Base-by-base conservation (phyloP, 2,888 invertebrate genomes). In the Eugnorisma glareosa region DNA sequence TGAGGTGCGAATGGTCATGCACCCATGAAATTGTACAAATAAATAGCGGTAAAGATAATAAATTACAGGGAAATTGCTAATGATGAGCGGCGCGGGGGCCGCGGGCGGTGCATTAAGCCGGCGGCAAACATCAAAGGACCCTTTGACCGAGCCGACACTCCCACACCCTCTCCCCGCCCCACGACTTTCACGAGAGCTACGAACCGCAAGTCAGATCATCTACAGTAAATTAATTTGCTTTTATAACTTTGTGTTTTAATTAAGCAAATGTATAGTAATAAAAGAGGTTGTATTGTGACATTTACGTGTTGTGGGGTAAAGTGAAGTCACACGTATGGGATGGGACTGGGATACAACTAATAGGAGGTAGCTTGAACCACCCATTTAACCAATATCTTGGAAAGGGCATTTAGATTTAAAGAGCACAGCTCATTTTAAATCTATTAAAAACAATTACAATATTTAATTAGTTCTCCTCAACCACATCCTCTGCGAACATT, bases 1-100 rank as follows among this genome's bases (percentile, higher is more conserved):
- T 43, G 88, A 93, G 93, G 94, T 89, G 87, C 77, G 80, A 94
- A 93, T 88, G 91, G 91, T 89, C 91, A 92, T 83, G 78, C 84
- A 86, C 81, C 93, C 94, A 93, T 95, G 91, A 95, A 96, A 95
- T 96, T 94, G 92, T 92, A 94, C 95, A 96, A 96, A 96, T 96
- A 96, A 96, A 96, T 95, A 95, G 94, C 95, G 94, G 94, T 95
- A 96, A 96, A 96, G 95, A 96, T 96, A 96, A 96, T 96, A 96
- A 96, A 96, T 96, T 96, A 96, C 94, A 93, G 95, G 96, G 96
- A 96, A 96, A 96, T 96, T 96, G 96, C 95, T 96, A 96, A 96
- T 96, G 96, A 96, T 96, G 96, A 96, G 94, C 92, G 95, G 93
- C 90, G 94, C 93, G 94, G 94, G 95, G 91, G 86, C 93, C 94